A percentile compares a stretch with the other conserved stretches of the same genome.
Evolutionary conservation across 2,888 invertebrate species (phyloP).

Genomic region (Leptogaster cylindrica): DNA sequence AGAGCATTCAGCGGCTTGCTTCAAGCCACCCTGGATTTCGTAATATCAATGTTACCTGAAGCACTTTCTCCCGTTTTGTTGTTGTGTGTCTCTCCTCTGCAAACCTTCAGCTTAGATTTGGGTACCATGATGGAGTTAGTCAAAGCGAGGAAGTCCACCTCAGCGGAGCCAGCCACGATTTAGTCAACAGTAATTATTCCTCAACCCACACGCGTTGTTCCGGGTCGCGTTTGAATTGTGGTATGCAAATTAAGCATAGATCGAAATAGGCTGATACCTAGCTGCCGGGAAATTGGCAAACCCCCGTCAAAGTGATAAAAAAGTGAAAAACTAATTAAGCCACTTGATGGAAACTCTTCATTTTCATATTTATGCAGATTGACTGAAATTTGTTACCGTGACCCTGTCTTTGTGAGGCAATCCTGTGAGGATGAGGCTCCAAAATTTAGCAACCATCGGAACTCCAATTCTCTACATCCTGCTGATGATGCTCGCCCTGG

Average conservation of each 20-base stretch:
- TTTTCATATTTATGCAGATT: conserved; percentile 42
- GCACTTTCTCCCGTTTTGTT: conserved; percentile 42
- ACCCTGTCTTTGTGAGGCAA: not conserved
- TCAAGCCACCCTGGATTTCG: conserved; percentile 39
- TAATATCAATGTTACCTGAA: conserved; percentile 38
- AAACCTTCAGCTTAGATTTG: conserved; percentile 1
- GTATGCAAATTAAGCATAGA: conserved; percentile 40
- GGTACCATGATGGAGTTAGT: conserved; percentile 3
- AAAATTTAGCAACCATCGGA: conserved; percentile 20
- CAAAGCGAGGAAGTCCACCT: conserved; percentile 14
- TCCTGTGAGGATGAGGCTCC: conserved; percentile 32
- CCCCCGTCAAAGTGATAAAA: conserved; percentile 16
- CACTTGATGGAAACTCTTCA: conserved; percentile 41
- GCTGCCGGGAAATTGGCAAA: conserved; percentile 10
- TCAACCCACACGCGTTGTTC: not conserved
- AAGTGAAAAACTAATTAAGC: conserved; percentile 44
- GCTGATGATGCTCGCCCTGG: conserved; percentile 3
- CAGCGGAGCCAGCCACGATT: conserved; percentile 12
- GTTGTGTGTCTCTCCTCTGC: conserved; percentile 11
- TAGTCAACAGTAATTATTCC: not conserved
- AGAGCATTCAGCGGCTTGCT: not conserved
- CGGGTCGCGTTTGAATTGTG: conserved; percentile 3
- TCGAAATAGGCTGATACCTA: conserved; percentile 23
- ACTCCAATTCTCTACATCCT: conserved; percentile 7
- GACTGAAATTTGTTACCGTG: conserved; percentile 14